Conservation (phyloP, 2,797 vertebrate genomes). For the Gastrophryne carolinensis region DNA sequence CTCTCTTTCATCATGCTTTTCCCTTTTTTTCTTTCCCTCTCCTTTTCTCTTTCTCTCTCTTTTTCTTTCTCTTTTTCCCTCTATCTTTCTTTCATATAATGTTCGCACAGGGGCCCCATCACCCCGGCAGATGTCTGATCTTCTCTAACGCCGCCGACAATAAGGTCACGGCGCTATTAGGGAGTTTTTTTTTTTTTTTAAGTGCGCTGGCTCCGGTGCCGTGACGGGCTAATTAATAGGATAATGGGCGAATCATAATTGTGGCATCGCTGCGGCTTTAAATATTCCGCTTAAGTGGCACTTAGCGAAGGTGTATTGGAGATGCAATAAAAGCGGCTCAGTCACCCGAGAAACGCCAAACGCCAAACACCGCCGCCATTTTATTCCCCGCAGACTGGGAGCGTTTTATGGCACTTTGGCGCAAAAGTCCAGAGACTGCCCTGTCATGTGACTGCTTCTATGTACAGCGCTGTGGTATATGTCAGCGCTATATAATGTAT, state of each 20-base stretch:
- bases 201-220: constrained; percentile 4
- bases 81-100: too few species aligned
- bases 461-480: too few species aligned
- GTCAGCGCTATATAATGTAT: too few species aligned
- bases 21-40: too few species aligned
- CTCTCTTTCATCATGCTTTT: too few species aligned
- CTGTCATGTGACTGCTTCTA: too few species aligned
- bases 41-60: too few species aligned
- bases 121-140: too few species aligned
- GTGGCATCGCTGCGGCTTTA: constrained; percentile 6
- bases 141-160: not conserved
- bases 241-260: constrained; percentile 43
- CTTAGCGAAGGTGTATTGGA: constrained; percentile 31
- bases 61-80: too few species aligned
- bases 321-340: constrained; percentile 16
- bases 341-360: not conserved
- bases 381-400: not conserved
- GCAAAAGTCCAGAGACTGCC: too few species aligned
- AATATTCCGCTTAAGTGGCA: constrained; percentile 41
- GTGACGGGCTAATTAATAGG: constrained; percentile 36
- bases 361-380: not conserved
- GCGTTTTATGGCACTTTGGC: not conserved
- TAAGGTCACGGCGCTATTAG: constrained; percentile 14
- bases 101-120: too few species aligned
- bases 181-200: not conserved